Conservation (phyloP, 2,888 invertebrate species). For the Drosophila multiciliata region DNA sequence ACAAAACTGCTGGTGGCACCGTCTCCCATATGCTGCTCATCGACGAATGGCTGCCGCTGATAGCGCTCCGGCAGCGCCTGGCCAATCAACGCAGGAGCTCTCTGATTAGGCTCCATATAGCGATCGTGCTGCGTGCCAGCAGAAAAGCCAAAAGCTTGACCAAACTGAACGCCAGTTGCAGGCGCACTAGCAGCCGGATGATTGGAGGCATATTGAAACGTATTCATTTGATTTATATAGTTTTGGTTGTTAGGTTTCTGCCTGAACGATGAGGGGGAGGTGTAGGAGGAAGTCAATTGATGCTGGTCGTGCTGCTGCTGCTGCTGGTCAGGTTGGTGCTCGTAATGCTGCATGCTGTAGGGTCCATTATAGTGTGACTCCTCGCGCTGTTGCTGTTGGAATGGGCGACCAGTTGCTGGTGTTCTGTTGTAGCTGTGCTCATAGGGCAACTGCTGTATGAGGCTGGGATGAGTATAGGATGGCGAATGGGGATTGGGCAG, state of each 20-base stretch:
- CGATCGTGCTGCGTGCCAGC: constrained; percentile 45
- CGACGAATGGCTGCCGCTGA: constrained; percentile 45
- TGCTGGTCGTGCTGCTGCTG: constrained; percentile 8
- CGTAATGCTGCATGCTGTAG: constrained; percentile 53
- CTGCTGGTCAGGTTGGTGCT: constrained; percentile 19
- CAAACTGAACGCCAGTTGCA: constrained; percentile 38
- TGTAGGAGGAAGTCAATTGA: neutral
- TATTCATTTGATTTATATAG: constrained; percentile 12
- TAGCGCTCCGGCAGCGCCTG: constrained; percentile 58
- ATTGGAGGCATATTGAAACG: constrained; percentile 45
- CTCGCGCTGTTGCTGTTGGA: constrained; percentile 22
- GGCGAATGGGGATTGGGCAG: constrained; percentile 25
- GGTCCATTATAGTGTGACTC: constrained; percentile 40
- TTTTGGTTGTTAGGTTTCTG: constrained; percentile 18
- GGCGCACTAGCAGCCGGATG: constrained; percentile 30
- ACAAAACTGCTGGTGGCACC: constrained; percentile 23
- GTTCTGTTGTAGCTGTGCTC: constrained; percentile 29
- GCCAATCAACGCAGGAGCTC: constrained; percentile 41
- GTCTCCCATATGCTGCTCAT: constrained; percentile 17
- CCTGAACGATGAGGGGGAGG: neutral
- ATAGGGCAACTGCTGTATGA: constrained; percentile 18
- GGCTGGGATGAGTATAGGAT: neutral
- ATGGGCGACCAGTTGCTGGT: neutral
- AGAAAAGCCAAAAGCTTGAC: constrained; percentile 45
- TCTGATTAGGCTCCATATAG: constrained; percentile 40